Evolutionary conservation across 2,888 invertebrate genomes (phyloP).

Genomic region (Cheilosia pagana): DNA sequence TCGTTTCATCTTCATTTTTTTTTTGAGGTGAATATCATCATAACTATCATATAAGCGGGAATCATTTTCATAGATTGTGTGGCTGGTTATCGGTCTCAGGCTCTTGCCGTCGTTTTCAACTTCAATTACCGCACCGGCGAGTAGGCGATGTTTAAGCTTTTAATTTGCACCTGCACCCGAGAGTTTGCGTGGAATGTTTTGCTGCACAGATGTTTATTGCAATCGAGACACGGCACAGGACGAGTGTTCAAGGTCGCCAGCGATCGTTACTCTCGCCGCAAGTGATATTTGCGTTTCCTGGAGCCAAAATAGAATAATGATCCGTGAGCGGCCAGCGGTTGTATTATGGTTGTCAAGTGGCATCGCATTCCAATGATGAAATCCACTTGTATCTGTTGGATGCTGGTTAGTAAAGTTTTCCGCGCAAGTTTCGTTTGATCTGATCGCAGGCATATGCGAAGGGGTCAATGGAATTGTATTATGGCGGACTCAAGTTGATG

Average conservation of each 20-base stretch:
- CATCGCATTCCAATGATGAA: constrained; percentile 40
- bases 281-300: constrained; percentile 55
- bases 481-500: constrained; percentile 22
- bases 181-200: neutral
- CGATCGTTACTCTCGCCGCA: constrained; percentile 58
- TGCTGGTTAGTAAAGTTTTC: constrained; percentile 30
- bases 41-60: constrained; percentile 64
- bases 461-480: constrained; percentile 50
- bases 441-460: neutral
- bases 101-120: constrained; percentile 52
- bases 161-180: constrained; percentile 58
- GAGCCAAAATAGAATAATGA: constrained; percentile 30
- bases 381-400: constrained; percentile 61
- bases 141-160: constrained; percentile 49
- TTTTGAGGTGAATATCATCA: constrained; percentile 66
- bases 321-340: neutral
- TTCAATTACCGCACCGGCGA: constrained; percentile 46
- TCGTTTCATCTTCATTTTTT: constrained; percentile 54
- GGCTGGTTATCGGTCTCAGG: constrained; percentile 37
- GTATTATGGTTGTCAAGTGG: constrained; percentile 54
- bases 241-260: constrained; percentile 53
- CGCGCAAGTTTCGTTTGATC: constrained; percentile 47
- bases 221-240: constrained; percentile 1
- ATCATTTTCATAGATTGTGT: constrained; percentile 50
- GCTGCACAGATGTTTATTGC: constrained; percentile 26